A percentile compares a stretch with the other conserved stretches of the same genome.
Conservation (phyloP, 2,797 vertebrate genomes). For the Mormyrops boulengeri region DNA sequence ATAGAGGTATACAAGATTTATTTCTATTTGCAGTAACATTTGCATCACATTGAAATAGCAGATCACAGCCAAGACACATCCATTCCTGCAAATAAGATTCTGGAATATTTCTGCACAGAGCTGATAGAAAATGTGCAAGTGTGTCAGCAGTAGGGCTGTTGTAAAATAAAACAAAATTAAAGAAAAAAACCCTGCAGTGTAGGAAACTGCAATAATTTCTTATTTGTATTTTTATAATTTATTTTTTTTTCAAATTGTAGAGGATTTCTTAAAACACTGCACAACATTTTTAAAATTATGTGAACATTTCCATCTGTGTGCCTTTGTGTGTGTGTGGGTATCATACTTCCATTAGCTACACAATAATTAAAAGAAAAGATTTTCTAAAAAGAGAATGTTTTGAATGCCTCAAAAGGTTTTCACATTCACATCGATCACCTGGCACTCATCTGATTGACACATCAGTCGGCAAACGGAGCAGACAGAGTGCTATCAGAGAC, state of each 20-base stretch:
- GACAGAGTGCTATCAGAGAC: neutral
- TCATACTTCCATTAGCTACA: neutral
- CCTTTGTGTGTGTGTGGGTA: neutral
- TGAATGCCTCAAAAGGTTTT: neutral
- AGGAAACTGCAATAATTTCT: neutral
- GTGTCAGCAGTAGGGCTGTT: neutral
- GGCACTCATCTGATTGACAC: slow-evolving; percentile 9
- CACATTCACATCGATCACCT: neutral
- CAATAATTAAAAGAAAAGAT: neutral
- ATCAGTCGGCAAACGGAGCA: neutral
- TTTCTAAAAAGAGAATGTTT: neutral
- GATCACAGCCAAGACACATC: neutral
- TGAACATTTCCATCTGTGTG: neutral
- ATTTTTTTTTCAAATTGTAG: neutral
- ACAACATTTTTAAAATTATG: neutral
- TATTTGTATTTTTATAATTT: neutral
- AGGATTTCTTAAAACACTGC: neutral
- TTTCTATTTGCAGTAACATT: neutral
- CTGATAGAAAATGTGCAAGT: neutral
- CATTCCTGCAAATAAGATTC: neutral
- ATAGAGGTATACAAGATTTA: neutral
- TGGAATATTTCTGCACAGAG: neutral
- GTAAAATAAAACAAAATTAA: neutral
- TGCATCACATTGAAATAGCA: neutral
- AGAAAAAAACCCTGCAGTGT: neutral